A percentile compares a stretch with the other conserved stretches of the same genome.
phyloP scores from a whole-genome alignment of 1,140 invertebrate species.

The Apocrypta bakeri region DNA sequence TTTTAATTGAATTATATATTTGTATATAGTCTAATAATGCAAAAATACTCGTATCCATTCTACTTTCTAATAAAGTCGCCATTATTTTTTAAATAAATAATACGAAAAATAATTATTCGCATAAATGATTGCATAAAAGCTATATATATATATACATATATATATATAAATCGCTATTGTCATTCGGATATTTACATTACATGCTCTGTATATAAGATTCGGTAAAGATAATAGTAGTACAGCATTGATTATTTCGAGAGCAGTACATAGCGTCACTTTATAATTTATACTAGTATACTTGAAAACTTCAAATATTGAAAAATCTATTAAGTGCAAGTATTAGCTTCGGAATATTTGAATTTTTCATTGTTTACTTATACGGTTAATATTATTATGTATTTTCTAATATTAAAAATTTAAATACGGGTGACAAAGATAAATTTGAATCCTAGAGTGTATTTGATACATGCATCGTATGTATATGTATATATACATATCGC shows the following conservation, averaged over 20 bases:
- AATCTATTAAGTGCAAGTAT: not conserved
- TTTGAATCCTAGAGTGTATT: slow-evolving; percentile 73
- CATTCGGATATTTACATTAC: slow-evolving; percentile 2
- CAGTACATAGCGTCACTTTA: not conserved
- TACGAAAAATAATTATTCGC: not conserved
- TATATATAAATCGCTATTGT: not conserved
- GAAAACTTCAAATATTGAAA: slow-evolving; percentile 37
- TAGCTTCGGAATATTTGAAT: slow-evolving; percentile 14
- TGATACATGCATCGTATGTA: slow-evolving; percentile 58
- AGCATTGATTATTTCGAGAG: slow-evolving; percentile 44
- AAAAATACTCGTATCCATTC: not conserved
- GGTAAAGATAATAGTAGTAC: slow-evolving; percentile 28
- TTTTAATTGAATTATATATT: not conserved
- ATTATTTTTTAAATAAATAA: not conserved
- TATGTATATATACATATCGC: too few relatives aligned
- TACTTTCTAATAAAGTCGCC: not conserved
- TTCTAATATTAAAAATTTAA: slow-evolving; percentile 53
- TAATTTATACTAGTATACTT: slow-evolving; percentile 22
- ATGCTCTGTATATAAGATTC: not conserved
- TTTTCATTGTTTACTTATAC: slow-evolving; percentile 29
- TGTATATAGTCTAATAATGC: slow-evolving; percentile 2
- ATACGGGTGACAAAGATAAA: slow-evolving; percentile 65
- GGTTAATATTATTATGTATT: slow-evolving; percentile 13
- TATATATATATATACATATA: not conserved
- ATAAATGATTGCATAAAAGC: not conserved